Evolutionary conservation across 2,797 vertebrate species (phyloP).

Genomic region (Xenops minutus): DNA sequence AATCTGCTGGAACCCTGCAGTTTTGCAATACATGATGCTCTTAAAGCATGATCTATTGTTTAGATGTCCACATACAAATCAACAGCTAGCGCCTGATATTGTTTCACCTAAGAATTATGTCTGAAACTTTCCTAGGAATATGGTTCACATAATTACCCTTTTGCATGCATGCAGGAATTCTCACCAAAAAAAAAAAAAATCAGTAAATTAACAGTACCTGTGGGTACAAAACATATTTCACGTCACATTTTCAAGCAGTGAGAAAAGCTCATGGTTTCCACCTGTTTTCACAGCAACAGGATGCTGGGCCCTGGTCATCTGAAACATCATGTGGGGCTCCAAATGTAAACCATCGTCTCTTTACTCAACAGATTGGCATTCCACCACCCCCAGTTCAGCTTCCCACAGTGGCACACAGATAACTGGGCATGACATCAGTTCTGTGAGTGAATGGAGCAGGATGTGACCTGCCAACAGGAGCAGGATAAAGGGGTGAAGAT

Average conservation of each 20-base stretch:
- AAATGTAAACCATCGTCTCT: not conserved
- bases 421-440: not conserved
- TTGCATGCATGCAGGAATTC: not conserved
- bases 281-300: not conserved
- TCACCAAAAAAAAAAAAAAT: not conserved
- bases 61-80: not conserved
- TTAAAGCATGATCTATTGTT: not conserved
- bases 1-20: conserved; percentile 8
- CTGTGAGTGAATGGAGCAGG: not conserved
- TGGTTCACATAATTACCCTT: not conserved
- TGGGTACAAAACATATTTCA: not conserved
- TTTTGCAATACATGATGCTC: not conserved
- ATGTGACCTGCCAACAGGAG: not conserved
- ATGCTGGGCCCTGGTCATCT: not conserved
- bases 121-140: not conserved
- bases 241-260: not conserved
- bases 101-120: not conserved
- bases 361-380: not conserved
- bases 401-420: not conserved
- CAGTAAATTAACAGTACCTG: not conserved
- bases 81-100: not conserved
- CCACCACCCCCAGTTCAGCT: not conserved
- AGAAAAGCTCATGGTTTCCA: not conserved
- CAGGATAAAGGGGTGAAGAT: not conserved
- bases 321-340: not conserved